Evolutionary conservation across 2,113 vertebrate genomes (phyloP), one percentile per base, ranked within the genome.

Genomic region (Ceyx melanurus): DNA sequence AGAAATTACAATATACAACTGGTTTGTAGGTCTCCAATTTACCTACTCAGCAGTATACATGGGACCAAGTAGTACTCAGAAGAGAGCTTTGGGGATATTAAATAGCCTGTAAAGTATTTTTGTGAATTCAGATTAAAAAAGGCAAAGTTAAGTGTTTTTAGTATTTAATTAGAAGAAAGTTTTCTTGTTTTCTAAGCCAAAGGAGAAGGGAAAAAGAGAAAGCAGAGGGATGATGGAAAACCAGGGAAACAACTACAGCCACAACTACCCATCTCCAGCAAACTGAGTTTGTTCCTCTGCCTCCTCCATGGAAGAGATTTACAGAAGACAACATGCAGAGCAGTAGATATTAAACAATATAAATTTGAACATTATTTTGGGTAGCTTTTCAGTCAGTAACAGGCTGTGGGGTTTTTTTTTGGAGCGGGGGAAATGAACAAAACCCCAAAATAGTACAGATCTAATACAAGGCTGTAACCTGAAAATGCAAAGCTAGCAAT

Each of bases 221-320:
- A 43, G 43, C 42, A 28, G 40, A 79, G 12, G 10, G 15, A 40
- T n/a, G 42, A 42, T 9, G 28, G 37, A 89, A 11, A 84, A 83
- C 31, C 54, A 75, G 7, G 14, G 16, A 72, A 72, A 61, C 5
- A 16, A 37, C 37, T 14, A 9, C n/a, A 75, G 31, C 6, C 29
- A 40, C 0, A 0, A 76, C 29, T 19, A 46, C 15, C 17, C 43
- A 45, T 16, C 1, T 1, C 23, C 78, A 83, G 13, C 13, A 75
- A 66, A 64, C 31, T 19, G 4, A 13, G 5, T 31, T 33, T 45
- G 11, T 8, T 58, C 33, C 43, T 51, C 42, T 53, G 6, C 31
- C 14, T 76, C 51, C 25, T 37, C 20, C 48, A 13, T 51, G 42
- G 35, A 43, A 11, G 0, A 46, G 23, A 80, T 53, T 60, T 19